Percentiles rank a stretch among this genome's conserved stretches.
Conservation (phyloP, 2,797 vertebrate species). For the Diceros bicornis region DNA sequence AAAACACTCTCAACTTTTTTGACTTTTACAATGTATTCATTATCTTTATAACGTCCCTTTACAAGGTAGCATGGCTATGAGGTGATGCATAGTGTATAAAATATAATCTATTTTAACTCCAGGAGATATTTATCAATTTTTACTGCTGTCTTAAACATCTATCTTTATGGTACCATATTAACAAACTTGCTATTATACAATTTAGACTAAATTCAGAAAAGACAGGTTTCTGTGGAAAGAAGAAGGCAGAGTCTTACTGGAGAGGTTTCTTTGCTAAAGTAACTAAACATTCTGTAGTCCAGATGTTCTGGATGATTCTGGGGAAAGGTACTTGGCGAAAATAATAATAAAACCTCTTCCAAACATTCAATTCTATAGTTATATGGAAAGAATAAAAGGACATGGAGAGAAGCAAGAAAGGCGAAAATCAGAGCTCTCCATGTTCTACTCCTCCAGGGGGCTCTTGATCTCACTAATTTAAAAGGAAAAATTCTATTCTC, state of each 20-base stretch:
- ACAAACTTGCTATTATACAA: slow-evolving; percentile 32
- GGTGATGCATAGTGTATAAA: background rate
- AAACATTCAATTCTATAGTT: slow-evolving; percentile 11
- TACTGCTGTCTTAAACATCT: slow-evolving; percentile 17
- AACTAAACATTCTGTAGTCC: background rate
- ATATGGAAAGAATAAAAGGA: background rate
- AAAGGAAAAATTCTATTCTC: background rate
- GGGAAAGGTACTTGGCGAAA: background rate
- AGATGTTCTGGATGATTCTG: background rate
- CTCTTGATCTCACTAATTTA: background rate
- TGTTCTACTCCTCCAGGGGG: background rate
- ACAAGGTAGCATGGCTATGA: background rate
- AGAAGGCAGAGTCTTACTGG: background rate
- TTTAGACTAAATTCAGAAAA: slow-evolving; percentile 40
- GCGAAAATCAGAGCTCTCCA: background rate
- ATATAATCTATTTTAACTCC: slow-evolving; percentile 35
- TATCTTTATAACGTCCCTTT: slow-evolving; percentile 6
- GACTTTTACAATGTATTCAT: background rate
- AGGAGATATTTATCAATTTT: slow-evolving; percentile 31
- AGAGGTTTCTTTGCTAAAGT: slow-evolving; percentile 12
- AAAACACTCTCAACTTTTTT: slow-evolving; percentile 29
- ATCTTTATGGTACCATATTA: background rate
- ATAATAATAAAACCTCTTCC: slow-evolving; percentile 26
- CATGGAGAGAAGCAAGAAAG: background rate
- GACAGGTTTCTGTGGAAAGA: slow-evolving; percentile 26